Evolutionary conservation across 2,888 invertebrate genomes (phyloP).

Genomic region (Nymphalis c-album): DNA sequence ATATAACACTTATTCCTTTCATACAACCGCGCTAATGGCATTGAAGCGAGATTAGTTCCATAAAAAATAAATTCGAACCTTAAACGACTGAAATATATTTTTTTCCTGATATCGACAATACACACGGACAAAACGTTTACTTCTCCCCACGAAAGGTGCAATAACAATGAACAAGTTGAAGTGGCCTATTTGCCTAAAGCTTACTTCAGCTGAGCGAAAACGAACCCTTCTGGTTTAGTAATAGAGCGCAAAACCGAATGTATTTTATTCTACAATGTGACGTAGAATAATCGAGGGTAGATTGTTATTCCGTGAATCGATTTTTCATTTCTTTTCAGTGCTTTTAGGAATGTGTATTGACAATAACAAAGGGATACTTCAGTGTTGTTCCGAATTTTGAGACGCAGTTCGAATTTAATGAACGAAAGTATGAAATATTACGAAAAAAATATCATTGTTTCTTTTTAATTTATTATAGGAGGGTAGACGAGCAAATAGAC

Average conservation of each 20-base stretch:
- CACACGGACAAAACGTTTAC: slow-evolving; percentile 27
- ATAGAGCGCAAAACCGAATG: neutral
- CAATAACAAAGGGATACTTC: slow-evolving; percentile 25
- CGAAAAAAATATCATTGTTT: too few relatives aligned
- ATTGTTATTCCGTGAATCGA: slow-evolving; percentile 32
- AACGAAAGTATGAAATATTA: neutral
- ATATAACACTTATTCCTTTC: neutral
- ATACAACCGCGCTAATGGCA: slow-evolving; percentile 3
- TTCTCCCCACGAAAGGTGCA: slow-evolving; percentile 30
- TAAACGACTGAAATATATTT: slow-evolving; percentile 24
- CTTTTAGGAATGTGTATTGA: slow-evolving; percentile 23
- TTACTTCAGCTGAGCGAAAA: neutral
- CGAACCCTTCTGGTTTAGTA: neutral
- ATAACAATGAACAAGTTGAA: slow-evolving; percentile 29
- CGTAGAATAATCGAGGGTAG: slow-evolving; percentile 11
- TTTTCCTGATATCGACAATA: slow-evolving; percentile 27
- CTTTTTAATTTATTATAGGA: too few relatives aligned
- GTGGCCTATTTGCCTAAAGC: slow-evolving; percentile 6
- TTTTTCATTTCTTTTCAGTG: slow-evolving; percentile 36
- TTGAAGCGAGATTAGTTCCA: slow-evolving; percentile 20
- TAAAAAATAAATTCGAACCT: slow-evolving; percentile 10
- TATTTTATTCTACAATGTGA: slow-evolving; percentile 2
- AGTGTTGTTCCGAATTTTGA: slow-evolving; percentile 9
- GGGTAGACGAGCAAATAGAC: too few relatives aligned
- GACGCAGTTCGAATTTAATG: neutral